phyloP scores from a whole-genome alignment of 2,888 invertebrate species.

The Mylabris sibirica region DNA sequence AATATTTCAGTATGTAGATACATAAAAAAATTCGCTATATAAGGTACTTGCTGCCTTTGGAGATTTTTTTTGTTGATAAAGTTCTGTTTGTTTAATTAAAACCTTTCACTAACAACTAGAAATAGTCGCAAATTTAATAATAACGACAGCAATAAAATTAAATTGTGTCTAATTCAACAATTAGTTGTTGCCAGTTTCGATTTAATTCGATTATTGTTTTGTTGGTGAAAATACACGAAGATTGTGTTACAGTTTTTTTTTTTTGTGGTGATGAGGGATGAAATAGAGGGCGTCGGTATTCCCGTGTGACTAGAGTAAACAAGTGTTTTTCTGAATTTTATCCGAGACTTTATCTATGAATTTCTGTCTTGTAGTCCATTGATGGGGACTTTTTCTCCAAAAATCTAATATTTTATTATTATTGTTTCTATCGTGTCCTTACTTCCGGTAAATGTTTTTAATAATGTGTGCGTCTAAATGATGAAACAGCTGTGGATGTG shows the following conservation, averaged over 20 bases:
- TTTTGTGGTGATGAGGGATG: not conserved
- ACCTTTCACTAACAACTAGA: not conserved
- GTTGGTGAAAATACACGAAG: not conserved
- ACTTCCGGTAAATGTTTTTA: not conserved
- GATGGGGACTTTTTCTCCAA: not conserved
- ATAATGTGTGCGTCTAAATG: not conserved
- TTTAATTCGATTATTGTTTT: not conserved
- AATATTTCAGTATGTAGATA: too few relatives aligned
- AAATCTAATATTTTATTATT: not conserved
- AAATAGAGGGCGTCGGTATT: not conserved
- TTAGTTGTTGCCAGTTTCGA: not conserved
- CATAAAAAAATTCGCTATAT: too few relatives aligned
- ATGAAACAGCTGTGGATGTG: not conserved
- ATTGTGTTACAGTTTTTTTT: not conserved
- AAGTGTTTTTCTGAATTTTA: not conserved
- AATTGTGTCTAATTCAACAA: not conserved
- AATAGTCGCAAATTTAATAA: not conserved
- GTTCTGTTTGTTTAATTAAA: not conserved
- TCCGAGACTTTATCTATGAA: too few relatives aligned
- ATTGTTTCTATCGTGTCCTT: not conserved
- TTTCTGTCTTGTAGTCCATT: not conserved
- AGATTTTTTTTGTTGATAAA: not conserved
- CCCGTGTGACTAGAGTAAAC: not conserved
- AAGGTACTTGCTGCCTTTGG: too few relatives aligned
- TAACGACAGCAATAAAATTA: not conserved